phyloP scores from a whole-genome alignment of 2,888 invertebrate species.

The Trachelus troglodyta region DNA sequence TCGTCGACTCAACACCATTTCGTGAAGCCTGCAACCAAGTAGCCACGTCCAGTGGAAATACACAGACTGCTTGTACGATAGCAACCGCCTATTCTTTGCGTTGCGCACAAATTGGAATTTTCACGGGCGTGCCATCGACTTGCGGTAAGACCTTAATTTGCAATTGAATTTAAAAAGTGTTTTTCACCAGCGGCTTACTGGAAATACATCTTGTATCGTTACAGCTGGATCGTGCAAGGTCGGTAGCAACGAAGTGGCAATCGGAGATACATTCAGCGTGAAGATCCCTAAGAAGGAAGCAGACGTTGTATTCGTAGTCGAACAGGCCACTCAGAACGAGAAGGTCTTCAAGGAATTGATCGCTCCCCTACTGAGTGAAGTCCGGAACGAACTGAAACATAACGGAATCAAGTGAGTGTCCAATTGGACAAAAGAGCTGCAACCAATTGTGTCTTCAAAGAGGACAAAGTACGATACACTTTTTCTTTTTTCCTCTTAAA shows the following conservation, averaged over 20 bases:
- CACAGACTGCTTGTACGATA: constrained; percentile 74
- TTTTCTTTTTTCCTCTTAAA: constrained; percentile 32
- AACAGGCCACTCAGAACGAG: constrained; percentile 74
- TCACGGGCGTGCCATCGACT: constrained; percentile 72
- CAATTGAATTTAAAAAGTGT: neutral
- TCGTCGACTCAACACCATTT: constrained; percentile 67
- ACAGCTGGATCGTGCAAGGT: constrained; percentile 65
- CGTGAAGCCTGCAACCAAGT: constrained; percentile 80
- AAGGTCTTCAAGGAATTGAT: constrained; percentile 74
- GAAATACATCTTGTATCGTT: too few species aligned
- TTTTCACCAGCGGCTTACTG: too few species aligned
- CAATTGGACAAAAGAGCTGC: neutral
- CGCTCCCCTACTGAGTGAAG: constrained; percentile 71
- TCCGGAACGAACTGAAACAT: constrained; percentile 72
- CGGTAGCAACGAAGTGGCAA: constrained; percentile 63
- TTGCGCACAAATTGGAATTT: constrained; percentile 72
- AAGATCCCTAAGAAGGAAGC: constrained; percentile 80
- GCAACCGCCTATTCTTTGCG: constrained; percentile 78
- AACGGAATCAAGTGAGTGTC: constrained; percentile 73
- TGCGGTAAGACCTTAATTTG: constrained; percentile 69
- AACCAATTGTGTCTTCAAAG: constrained; percentile 67
- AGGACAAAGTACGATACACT: constrained; percentile 61
- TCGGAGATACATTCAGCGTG: constrained; percentile 75
- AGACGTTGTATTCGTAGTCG: constrained; percentile 84
- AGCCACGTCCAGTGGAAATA: constrained; percentile 69